Conservation (phyloP, 2,113 vertebrate species). For the Archilochus colubris region DNA sequence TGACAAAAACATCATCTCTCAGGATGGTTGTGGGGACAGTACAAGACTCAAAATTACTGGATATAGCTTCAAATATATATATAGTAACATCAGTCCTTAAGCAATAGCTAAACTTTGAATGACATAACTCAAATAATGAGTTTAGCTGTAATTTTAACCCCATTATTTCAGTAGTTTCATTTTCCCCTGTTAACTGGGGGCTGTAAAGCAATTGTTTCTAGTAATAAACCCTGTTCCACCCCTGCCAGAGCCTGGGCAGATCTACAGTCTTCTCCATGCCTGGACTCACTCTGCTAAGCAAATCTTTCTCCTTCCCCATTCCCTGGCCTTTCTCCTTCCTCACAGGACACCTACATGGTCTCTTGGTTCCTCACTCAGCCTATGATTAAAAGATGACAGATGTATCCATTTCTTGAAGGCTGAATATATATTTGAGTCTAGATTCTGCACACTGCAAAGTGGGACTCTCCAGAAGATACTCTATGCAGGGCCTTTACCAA, state of each 20-base stretch:
- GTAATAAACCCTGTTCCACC: not conserved
- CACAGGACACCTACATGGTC: not conserved
- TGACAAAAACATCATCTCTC: not conserved
- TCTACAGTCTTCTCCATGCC: not conserved
- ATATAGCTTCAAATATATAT: not conserved
- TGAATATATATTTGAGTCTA: not conserved
- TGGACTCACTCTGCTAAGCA: not conserved
- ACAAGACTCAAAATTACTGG: not conserved
- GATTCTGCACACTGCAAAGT: accelerated
- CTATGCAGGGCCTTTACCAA: not conserved
- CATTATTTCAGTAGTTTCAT: not conserved
- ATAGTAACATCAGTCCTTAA: not conserved
- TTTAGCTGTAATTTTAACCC: not conserved
- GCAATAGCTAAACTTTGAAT: not conserved
- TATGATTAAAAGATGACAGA: not conserved
- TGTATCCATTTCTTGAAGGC: not conserved
- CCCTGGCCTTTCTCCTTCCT: not conserved
- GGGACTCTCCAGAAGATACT: not conserved
- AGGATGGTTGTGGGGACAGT: not conserved
- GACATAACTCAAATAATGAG: not conserved
- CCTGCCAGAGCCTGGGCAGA: not conserved
- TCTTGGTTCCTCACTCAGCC: not conserved
- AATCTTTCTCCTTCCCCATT: not conserved
- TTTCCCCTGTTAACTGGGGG: not conserved
- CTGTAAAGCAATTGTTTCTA: not conserved